A percentile compares a stretch with the other conserved stretches of the same genome.
Evolutionary conservation across 2,888 invertebrate genomes (phyloP).

Genomic region (Drosophila siamana): DNA sequence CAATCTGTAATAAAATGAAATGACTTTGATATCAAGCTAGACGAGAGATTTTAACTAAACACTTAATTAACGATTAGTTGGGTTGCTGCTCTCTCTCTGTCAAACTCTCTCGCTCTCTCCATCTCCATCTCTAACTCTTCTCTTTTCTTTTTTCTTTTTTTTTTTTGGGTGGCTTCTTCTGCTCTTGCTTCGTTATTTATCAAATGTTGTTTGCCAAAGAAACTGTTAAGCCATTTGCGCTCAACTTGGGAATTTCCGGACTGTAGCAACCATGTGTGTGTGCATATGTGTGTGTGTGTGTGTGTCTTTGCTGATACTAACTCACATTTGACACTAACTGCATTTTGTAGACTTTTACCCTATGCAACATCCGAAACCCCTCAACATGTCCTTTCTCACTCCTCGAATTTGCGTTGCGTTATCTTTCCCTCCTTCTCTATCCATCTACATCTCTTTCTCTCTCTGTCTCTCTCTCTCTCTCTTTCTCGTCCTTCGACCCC

Average conservation of each 20-base stretch:
- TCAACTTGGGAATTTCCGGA: slow-evolving; percentile 40
- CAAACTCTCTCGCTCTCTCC: not conserved
- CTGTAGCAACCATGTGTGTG: slow-evolving; percentile 4
- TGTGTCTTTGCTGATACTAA: slow-evolving; percentile 39
- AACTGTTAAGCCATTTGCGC: slow-evolving; percentile 41
- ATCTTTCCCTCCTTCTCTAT: not conserved
- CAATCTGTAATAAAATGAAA: too few species aligned
- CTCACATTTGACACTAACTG: slow-evolving; percentile 71
- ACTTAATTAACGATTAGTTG: not conserved
- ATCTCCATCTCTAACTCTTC: not conserved
- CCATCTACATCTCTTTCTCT: too few species aligned
- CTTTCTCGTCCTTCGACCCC: not conserved
- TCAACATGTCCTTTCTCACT: not conserved
- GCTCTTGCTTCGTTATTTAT: slow-evolving; percentile 9
- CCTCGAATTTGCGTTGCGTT: slow-evolving; percentile 6
- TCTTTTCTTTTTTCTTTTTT: not conserved
- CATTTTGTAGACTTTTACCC: slow-evolving; percentile 62
- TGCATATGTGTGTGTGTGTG: slow-evolving; percentile 17
- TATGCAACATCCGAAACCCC: not conserved
- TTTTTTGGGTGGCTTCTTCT: not conserved
- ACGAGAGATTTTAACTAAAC: too few species aligned
- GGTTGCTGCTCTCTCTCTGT: not conserved
- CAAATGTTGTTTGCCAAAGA: slow-evolving; percentile 28
- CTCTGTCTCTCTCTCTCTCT: not conserved
- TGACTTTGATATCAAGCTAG: too few species aligned